A percentile compares a stretch with the other conserved stretches of the same genome.
These are phyloP conservation scores for Euplagia quadripunctaria DNA, from an alignment of 2,888 invertebrate genomes.

Conservation along the genomic window DNA sequence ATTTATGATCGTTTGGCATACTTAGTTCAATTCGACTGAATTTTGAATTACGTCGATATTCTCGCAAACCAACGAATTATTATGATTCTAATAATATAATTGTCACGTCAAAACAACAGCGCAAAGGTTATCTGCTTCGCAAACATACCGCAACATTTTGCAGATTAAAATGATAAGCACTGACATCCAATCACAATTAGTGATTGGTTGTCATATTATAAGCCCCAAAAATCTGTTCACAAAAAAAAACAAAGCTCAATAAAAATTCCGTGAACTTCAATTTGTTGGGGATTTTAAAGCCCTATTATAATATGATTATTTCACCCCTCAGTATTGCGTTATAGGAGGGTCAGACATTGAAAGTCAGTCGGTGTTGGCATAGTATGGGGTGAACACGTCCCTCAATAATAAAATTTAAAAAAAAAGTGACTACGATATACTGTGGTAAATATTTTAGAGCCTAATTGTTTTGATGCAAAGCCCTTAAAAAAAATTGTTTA, in stretches of 20 bases:
- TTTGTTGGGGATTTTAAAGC: conserved; percentile 15
- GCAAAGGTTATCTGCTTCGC: neutral
- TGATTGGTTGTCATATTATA: neutral
- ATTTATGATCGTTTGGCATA: too few species aligned
- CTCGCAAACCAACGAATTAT: too few species aligned
- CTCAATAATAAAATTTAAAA: neutral
- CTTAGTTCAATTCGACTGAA: too few species aligned
- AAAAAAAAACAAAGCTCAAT: neutral
- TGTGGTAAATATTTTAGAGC: neutral
- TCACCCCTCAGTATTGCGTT: conserved; percentile 9
- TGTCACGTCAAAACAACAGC: too few species aligned
- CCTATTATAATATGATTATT: conserved; percentile 25
- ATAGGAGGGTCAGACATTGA: conserved; percentile 6
- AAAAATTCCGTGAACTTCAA: neutral
- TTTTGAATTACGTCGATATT: too few species aligned
- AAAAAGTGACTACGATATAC: conserved; percentile 7
- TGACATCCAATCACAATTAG: neutral
- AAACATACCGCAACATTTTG: neutral
- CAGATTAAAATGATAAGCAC: neutral
- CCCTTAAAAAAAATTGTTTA: neutral
- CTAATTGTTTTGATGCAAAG: neutral
- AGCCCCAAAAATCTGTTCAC: conserved; percentile 2
- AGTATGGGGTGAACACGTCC: conserved; percentile 3
- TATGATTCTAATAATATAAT: too few species aligned
- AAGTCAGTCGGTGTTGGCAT: conserved; percentile 1